Base-by-base conservation (phyloP, 2,113 vertebrate species). In the Anhinga rufa region DNA sequence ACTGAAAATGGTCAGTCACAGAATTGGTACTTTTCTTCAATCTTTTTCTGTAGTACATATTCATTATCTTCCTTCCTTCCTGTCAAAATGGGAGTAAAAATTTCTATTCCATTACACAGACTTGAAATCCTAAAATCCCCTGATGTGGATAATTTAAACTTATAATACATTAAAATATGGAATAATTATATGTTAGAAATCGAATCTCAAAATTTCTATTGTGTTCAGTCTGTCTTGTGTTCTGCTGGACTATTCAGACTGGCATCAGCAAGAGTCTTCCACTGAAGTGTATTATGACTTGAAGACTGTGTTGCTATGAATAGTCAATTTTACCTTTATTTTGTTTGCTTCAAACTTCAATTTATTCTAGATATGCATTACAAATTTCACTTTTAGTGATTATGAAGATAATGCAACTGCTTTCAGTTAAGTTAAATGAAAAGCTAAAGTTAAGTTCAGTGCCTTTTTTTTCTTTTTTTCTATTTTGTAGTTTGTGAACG, bases 311-410 rank as follows among this genome's bases (percentile, higher is more conserved):
- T 77, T 86, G 36, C 68, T 89, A 61, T 92, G 79, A 61, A 89
- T 74, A 81, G 89, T 91, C 82, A 89, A 74, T 89, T 75, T 60
- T 92, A 88, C 49, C 44, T 31, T 88, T 86, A 44, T 85, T 97
- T 95, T 90, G 42, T 96, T 96, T 95, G 77, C 82, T 91, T 93
- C 92, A 89, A 90, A 86, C 69, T 79, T 94, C 58, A 93, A 94
- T 96, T 91, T 91, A 62, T 93, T 91, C 86, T 72, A 78, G 69
- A 42, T 69, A 58, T 48, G 48, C 25, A 40, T 84, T 88, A 55
- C 34, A 76, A 74, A 89, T 92, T 92, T 88, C 34, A 68, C 31
- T 89, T 89, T 60, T 75, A 69, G 66, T 66, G 85, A 55, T 42
- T 89, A 28, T 38, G 48, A 81, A 93, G 74, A 90, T 76, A 93